Percentiles rank a stretch among this genome's conserved stretches.
These are phyloP conservation scores for Cladorhizidae sp. DNA, from an alignment of 37 sponge, comb jelly and placozoan species.

Conservation along the genomic window DNA sequence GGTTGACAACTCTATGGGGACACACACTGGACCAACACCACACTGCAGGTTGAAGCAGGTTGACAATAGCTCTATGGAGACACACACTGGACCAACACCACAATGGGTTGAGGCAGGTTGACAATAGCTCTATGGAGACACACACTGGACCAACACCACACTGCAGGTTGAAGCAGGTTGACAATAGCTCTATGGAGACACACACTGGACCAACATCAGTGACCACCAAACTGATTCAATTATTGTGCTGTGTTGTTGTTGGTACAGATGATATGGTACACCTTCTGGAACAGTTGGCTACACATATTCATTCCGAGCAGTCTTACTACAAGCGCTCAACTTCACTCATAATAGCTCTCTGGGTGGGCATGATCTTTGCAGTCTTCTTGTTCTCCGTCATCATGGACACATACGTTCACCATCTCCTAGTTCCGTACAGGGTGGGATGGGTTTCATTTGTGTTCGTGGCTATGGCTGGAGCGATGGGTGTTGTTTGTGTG, in stretches of 20 bases:
- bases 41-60: too few relatives aligned
- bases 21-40: too few relatives aligned
- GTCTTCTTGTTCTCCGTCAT: background rate
- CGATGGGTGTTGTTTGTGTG: background rate
- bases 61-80: too few relatives aligned
- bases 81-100: too few relatives aligned
- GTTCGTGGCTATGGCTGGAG: background rate
- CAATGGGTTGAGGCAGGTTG: too few relatives aligned
- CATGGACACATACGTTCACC: background rate
- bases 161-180: too few relatives aligned
- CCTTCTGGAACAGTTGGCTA: background rate
- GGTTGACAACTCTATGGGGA: too few relatives aligned
- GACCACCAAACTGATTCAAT: too few relatives aligned
- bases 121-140: too few relatives aligned
- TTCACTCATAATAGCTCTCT: background rate
- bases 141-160: too few relatives aligned
- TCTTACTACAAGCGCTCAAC: background rate
- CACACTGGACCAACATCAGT: too few relatives aligned
- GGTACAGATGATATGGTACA: background rate
- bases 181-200: too few relatives aligned
- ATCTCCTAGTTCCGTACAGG: background rate
- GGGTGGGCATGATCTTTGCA: background rate
- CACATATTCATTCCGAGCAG: background rate
- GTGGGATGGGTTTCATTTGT: background rate
- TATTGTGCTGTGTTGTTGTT: background rate